Conservation (phyloP, 2,888 invertebrate genomes). For the Ennomos fuscantarius region DNA sequence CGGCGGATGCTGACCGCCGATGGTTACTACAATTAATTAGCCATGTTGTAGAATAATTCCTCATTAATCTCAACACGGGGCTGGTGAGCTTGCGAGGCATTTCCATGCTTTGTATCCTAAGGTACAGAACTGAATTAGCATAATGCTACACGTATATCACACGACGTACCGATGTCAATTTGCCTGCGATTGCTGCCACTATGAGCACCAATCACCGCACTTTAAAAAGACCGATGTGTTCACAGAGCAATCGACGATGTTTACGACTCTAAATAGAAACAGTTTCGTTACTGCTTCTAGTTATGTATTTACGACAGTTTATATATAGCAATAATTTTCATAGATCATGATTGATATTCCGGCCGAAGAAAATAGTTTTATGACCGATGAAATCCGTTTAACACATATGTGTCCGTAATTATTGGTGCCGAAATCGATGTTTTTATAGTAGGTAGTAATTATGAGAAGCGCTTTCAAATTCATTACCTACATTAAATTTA, state of each 20-base stretch:
- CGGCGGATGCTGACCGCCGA: slow-evolving; percentile 57
- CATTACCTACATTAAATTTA: slow-evolving; percentile 28
- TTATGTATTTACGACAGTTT: slow-evolving; percentile 23
- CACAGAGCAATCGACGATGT: slow-evolving; percentile 3
- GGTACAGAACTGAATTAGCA: slow-evolving; percentile 59
- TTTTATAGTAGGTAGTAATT: slow-evolving; percentile 19
- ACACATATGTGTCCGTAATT: slow-evolving; percentile 24
- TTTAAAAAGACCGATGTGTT: background rate
- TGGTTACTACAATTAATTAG: slow-evolving; percentile 68
- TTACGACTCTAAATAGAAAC: slow-evolving; percentile 16
- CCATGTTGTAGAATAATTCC: slow-evolving; percentile 61
- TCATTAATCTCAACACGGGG: slow-evolving; percentile 70
- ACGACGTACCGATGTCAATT: slow-evolving; percentile 23
- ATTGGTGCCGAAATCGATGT: slow-evolving; percentile 19
- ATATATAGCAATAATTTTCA: slow-evolving; percentile 11
- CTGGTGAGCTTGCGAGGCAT: slow-evolving; percentile 56
- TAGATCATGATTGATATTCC: slow-evolving; percentile 14
- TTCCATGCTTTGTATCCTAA: slow-evolving; percentile 62
- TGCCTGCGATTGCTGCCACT: background rate
- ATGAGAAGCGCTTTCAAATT: slow-evolving; percentile 25
- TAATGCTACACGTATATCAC: slow-evolving; percentile 48
- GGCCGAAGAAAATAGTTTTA: slow-evolving; percentile 25
- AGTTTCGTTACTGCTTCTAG: slow-evolving; percentile 10
- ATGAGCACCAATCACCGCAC: background rate
- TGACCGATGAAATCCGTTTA: slow-evolving; percentile 25